A percentile compares a stretch with the other conserved stretches of the same genome.
Conservation (phyloP, 2,113 vertebrate species). For the Xiphorhynchus elegans region DNA sequence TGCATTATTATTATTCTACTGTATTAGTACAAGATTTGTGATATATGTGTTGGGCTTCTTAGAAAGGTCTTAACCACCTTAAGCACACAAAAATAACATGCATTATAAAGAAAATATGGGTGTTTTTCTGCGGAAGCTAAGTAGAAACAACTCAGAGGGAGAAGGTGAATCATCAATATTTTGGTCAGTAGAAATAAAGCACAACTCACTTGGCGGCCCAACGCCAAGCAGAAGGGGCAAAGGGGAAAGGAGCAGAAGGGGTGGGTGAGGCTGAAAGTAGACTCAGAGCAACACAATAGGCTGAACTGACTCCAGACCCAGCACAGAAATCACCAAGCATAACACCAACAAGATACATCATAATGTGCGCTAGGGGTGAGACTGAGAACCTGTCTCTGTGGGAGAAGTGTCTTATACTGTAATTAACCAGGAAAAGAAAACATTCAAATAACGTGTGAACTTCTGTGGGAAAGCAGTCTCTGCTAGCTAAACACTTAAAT, state of each 20-base stretch:
- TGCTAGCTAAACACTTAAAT: neutral
- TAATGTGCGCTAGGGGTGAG: neutral
- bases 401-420: neutral
- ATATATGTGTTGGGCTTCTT: neutral
- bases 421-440: slow-evolving; percentile 16
- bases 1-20: neutral
- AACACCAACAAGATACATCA: neutral
- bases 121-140: neutral
- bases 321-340: neutral
- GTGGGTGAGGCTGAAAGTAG: neutral
- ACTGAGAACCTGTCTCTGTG: neutral
- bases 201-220: neutral
- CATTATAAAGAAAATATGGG: neutral
- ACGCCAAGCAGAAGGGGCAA: no score
- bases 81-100: neutral
- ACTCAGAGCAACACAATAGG: neutral
- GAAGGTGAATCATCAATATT: neutral
- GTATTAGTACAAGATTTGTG: neutral
- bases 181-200: neutral
- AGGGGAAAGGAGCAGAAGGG: neutral
- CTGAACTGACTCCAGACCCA: neutral
- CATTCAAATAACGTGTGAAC: neutral
- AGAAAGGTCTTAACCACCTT: neutral
- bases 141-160: neutral
- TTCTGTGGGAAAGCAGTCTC: neutral